phyloP scores from a whole-genome alignment of 2,888 invertebrate genomes.

The Conomelus anceps region DNA sequence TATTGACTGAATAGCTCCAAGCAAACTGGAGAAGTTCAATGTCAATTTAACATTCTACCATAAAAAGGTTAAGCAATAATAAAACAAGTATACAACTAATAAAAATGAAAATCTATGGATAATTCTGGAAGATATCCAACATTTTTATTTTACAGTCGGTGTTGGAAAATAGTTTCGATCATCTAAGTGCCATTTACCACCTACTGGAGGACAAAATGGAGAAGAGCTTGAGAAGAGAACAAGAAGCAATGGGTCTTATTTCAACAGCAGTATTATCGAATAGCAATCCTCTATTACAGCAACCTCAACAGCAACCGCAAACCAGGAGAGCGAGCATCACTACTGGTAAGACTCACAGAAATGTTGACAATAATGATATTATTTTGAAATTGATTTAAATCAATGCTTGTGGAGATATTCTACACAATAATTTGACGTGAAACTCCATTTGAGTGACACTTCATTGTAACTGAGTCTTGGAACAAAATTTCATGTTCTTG shows the following conservation, averaged over 20 bases:
- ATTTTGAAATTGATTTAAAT: not conserved
- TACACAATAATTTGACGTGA: no score
- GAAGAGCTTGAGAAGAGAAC: conserved; percentile 42
- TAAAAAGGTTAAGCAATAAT: no score
- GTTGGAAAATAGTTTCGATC: conserved; percentile 78
- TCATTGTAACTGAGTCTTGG: no score
- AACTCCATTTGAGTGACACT: no score
- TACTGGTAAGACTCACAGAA: conserved; percentile 38
- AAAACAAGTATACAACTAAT: no score
- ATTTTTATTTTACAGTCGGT: conserved; percentile 60
- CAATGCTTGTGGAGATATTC: no score
- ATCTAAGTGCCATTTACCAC: conserved; percentile 90
- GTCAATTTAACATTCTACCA: no score
- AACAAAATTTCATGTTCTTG: no score
- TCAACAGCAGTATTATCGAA: conserved; percentile 18
- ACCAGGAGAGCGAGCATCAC: conserved; percentile 56
- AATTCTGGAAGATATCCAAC: no score
- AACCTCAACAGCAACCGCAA: conserved; percentile 21
- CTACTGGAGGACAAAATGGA: conserved; percentile 74
- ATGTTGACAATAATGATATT: not conserved
- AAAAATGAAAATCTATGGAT: no score
- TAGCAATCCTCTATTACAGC: not conserved
- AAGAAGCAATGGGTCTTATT: conserved; percentile 19
- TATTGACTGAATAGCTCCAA: no score
- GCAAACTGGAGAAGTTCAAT: no score